Percentiles rank a stretch among this genome's conserved stretches.
These are phyloP conservation scores for Chaetodon trifascialis DNA, from an alignment of 2,113 vertebrate species.

Conservation along the genomic window DNA sequence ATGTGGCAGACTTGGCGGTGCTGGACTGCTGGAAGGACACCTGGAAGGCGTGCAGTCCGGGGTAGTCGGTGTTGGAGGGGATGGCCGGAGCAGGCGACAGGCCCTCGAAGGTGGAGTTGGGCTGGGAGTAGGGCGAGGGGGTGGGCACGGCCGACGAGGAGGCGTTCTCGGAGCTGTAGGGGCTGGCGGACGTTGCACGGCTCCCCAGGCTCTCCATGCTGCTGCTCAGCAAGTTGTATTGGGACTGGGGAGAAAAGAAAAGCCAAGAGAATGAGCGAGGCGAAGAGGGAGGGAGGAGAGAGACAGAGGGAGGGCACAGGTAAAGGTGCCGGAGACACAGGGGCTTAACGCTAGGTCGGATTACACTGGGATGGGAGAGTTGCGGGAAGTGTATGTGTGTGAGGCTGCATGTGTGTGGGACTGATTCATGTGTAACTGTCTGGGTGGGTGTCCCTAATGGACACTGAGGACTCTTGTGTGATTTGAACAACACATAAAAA, in stretches of 20 bases:
- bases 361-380: conserved; percentile 82
- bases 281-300: conserved; percentile 79
- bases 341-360: conserved; percentile 84
- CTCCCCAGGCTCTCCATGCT: conserved; percentile 97
- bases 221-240: conserved; percentile 98
- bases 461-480: neutral
- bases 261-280: conserved; percentile 80
- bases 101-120: conserved; percentile 98
- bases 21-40: conserved; percentile 99
- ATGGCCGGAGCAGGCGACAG: conserved; percentile 97
- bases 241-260: conserved; percentile 90
- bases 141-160: conserved; percentile 92
- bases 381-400: conserved; percentile 10
- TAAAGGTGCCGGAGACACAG: conserved; percentile 80
- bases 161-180: conserved; percentile 95
- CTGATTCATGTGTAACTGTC: neutral
- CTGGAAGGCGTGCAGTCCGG: conserved; percentile 95
- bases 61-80: conserved; percentile 99
- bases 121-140: conserved; percentile 97
- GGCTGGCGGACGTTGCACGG: conserved; percentile 93
- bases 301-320: conserved; percentile 85
- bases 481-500: conserved; percentile 14
- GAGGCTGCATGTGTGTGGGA: conserved; percentile 8
- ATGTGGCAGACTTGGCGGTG: conserved; percentile 98
- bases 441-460: neutral